Conservation (phyloP, 2,888 invertebrate species). For the Troglohyphantes excavatus region DNA sequence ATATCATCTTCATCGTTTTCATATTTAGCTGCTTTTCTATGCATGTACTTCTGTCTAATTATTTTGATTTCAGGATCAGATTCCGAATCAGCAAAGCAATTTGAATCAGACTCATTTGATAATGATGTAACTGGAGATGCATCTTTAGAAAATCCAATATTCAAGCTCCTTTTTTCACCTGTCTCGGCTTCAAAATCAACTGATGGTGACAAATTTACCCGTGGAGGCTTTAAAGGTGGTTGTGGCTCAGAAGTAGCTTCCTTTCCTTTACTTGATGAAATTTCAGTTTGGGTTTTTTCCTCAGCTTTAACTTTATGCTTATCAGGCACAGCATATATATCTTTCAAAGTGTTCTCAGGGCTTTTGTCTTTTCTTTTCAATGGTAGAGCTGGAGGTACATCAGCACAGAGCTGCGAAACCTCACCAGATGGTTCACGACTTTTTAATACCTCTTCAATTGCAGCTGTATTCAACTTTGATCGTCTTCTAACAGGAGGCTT, state of each 20-base stretch:
- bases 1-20: slow-evolving; percentile 61
- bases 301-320: slow-evolving; percentile 27
- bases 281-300: neutral
- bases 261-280: neutral
- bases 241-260: neutral
- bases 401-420: neutral
- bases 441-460: slow-evolving; percentile 64
- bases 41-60: slow-evolving; percentile 59
- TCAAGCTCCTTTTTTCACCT: slow-evolving; percentile 9
- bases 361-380: slow-evolving; percentile 45
- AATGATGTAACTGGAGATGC: slow-evolving; percentile 64
- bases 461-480: slow-evolving; percentile 68
- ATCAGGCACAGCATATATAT: slow-evolving; percentile 59
- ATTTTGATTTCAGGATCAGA: slow-evolving; percentile 68
- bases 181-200: neutral
- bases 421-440: slow-evolving; percentile 8
- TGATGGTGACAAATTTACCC: slow-evolving; percentile 34
- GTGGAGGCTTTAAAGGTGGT: slow-evolving; percentile 57
- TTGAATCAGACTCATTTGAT: slow-evolving; percentile 71
- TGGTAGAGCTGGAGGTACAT: slow-evolving; percentile 60
- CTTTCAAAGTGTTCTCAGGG: slow-evolving; percentile 1
- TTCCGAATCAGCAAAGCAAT: slow-evolving; percentile 76
- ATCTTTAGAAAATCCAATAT: slow-evolving; percentile 47
- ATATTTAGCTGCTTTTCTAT: slow-evolving; percentile 54
- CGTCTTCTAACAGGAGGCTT: slow-evolving; percentile 63